A percentile compares a stretch with the other conserved stretches of the same genome.
Conservation (phyloP, 2,797 vertebrate species). For the Glyptemys insculpta region DNA sequence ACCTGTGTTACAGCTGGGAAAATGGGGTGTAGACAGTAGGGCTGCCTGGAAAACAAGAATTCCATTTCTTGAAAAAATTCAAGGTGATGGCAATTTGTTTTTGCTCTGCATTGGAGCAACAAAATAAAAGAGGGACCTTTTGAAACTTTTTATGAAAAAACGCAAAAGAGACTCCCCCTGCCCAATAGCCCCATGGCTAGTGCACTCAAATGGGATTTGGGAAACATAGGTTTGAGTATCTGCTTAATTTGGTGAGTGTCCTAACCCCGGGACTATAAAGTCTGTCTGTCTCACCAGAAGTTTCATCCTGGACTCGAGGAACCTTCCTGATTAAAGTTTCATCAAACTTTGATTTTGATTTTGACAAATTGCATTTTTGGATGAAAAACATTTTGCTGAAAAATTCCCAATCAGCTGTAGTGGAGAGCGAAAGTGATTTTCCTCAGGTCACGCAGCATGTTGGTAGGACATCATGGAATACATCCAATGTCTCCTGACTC, state of each 20-base stretch:
- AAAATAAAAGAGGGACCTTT: neutral
- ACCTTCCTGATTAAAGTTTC: neutral
- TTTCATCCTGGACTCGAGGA: neutral
- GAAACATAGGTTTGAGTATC: neutral
- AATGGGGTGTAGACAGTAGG: neutral
- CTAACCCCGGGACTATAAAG: neutral
- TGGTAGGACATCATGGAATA: accelerated
- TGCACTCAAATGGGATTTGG: neutral
- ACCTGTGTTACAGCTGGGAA: neutral
- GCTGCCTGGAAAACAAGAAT: neutral
- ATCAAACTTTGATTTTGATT: neutral
- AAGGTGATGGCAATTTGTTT: neutral
- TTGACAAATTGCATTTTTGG: neutral
- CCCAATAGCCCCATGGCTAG: neutral
- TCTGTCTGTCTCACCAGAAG: neutral
- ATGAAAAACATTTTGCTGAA: neutral
- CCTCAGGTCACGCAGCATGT: neutral
- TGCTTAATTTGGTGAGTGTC: neutral
- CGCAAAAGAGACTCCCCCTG: neutral
- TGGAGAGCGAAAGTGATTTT: neutral
- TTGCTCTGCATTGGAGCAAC: neutral
- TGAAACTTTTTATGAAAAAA: neutral
- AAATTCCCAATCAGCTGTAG: neutral
- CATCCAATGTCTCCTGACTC: neutral
- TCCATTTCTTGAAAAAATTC: neutral